Base-by-base conservation (phyloP, 1,140 invertebrate species). In the Spodoptera frugiperda region DNA sequence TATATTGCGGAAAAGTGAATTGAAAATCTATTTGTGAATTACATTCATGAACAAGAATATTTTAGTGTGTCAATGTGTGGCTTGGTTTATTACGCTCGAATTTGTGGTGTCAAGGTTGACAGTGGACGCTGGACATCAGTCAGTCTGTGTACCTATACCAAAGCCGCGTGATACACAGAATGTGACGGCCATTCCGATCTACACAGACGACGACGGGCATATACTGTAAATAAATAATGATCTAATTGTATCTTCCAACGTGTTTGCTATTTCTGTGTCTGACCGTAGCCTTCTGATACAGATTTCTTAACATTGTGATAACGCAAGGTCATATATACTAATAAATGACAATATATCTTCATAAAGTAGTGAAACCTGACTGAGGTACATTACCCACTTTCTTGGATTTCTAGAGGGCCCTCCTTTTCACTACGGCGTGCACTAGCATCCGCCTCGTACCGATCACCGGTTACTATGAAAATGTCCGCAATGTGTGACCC, bases 211-310 rank as follows among this genome's bases (percentile, higher is more conserved):
- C 72, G 72, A 63, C 65, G 61, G 59, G 72, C 79, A 59, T 33
- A 46, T 63, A 89, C 89, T 90, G 89, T 90, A 93, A 94, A 93
- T 93, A 93, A 93, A 92, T 92, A 92, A 91, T 94, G 91, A 94
- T 85, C 92, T 94, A 94, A 94, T 94, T 93, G 91, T 91, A 90
- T 80, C 70, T 82, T 68, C 83, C 53, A 84, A 85, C 86, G 84
- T 87, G 85, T 86, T 86, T 51, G 85, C 90, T 92, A 93, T 93
- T 93, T 93, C 78, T 84, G 88, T 87, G 63, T 82, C 80, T 90
- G 87, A 88, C 79, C n/a, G 48, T 53, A 75, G 48, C 30, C 48
- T 39, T 39, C 33, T 65, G n/a, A 75, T 65, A 75, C 55, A 61
- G 19, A 49, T 12, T 11, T 25, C 21, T 49, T 73, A 33, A 17